A percentile compares a stretch with the other conserved stretches of the same genome.
Evolutionary conservation across 30 jellyfish, hydroid and myxozoan species (phyloP).

Genomic region (Pelagia noctiluca): DNA sequence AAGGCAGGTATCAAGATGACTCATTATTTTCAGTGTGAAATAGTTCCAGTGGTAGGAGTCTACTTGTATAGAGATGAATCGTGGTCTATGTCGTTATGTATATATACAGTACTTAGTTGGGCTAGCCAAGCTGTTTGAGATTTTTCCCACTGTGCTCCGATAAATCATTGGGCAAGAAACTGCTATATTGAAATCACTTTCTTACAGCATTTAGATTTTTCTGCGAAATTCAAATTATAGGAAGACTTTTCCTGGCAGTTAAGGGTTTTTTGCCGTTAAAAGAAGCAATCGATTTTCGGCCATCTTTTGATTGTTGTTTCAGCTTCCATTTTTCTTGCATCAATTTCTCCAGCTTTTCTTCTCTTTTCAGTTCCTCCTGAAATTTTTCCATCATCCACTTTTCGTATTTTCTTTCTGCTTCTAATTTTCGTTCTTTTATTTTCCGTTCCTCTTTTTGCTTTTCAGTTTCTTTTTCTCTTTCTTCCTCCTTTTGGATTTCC

Average conservation of each 20-base stretch:
- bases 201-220: too few relatives aligned
- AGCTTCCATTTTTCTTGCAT: slow-evolving; percentile 67
- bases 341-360: slow-evolving; percentile 43
- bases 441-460: slow-evolving; percentile 11
- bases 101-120: too few relatives aligned
- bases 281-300: slow-evolving; percentile 53
- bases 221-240: neutral
- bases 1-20: too few relatives aligned
- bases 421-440: slow-evolving; percentile 30
- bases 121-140: too few relatives aligned
- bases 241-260: slow-evolving; percentile 39
- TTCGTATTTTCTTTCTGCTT: slow-evolving; percentile 65
- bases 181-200: too few relatives aligned
- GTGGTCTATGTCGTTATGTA: too few relatives aligned
- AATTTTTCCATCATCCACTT: slow-evolving; percentile 69
- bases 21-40: too few relatives aligned
- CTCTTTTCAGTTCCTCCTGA: slow-evolving; percentile 54
- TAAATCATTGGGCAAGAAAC: too few relatives aligned
- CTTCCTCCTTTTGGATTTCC: slow-evolving; percentile 36
- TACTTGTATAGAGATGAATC: too few relatives aligned
- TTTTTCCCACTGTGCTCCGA: too few relatives aligned
- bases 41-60: too few relatives aligned
- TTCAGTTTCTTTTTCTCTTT: slow-evolving; percentile 35
- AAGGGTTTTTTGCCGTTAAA: neutral
- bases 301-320: slow-evolving; percentile 22